Evolutionary conservation across 2,113 vertebrate species (phyloP).

Genomic region (Muscicapa adusta): DNA sequence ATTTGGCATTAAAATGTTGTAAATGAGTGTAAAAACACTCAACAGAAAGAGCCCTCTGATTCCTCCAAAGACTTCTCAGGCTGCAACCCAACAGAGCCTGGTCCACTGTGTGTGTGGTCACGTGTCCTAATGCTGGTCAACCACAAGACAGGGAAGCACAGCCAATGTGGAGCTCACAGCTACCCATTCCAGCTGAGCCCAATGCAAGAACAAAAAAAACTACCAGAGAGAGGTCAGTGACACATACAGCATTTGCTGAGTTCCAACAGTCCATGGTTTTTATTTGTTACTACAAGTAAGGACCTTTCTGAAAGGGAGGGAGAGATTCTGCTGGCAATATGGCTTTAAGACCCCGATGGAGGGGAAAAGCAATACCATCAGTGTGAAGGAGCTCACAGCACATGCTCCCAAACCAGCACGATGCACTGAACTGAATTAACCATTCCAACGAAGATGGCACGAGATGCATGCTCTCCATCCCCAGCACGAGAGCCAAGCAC

Average conservation of each 20-base stretch:
- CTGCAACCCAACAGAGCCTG: fast-evolving
- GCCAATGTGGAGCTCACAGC: background rate
- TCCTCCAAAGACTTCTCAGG: background rate
- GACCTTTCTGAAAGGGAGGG: background rate
- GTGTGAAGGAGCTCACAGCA: background rate
- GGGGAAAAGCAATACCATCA: background rate
- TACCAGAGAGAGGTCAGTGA: background rate
- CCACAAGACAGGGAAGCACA: background rate
- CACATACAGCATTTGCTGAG: fast-evolving
- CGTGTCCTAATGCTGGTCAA: background rate
- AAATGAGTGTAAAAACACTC: no score
- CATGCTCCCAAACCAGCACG: background rate
- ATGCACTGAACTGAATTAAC: slow-evolving; percentile 48
- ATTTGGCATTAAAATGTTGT: background rate
- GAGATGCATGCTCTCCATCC: background rate
- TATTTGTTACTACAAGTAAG: background rate
- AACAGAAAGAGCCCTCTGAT: background rate
- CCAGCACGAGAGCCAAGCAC: background rate
- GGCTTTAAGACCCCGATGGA: background rate
- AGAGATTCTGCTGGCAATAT: background rate
- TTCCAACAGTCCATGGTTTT: background rate
- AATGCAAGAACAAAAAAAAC: background rate
- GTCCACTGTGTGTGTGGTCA: fast-evolving
- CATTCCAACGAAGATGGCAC: background rate
- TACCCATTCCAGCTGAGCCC: background rate